Percentiles rank a stretch among this genome's conserved stretches.
phyloP scores from a whole-genome alignment of 1,140 invertebrate genomes.

The Daktulosphaira vitifoliae region DNA sequence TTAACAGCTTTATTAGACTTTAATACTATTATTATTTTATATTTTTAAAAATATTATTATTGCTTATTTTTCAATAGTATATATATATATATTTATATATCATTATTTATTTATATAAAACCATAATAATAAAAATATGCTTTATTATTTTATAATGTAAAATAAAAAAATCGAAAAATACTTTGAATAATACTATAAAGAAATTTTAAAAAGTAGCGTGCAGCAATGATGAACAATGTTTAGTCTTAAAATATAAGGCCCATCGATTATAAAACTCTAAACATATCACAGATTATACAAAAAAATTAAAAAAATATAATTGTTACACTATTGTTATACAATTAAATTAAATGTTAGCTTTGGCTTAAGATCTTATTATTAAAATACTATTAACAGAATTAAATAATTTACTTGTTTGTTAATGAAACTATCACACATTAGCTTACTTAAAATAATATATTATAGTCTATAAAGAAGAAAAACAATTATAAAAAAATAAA shows the following conservation, averaged over 20 bases:
- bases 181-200: background rate
- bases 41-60: slow-evolving; percentile 16
- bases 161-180: background rate
- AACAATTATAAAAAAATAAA: slow-evolving; percentile 16
- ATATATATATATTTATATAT: slow-evolving; percentile 2
- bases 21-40: slow-evolving; percentile 4
- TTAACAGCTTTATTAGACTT: slow-evolving; percentile 15
- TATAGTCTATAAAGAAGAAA: slow-evolving; percentile 11
- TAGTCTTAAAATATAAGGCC: slow-evolving; percentile 23
- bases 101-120: slow-evolving; percentile 14
- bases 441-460: slow-evolving; percentile 5
- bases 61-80: slow-evolving; percentile 3
- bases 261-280: slow-evolving; percentile 10
- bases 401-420: slow-evolving; percentile 12
- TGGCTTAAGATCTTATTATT: slow-evolving; percentile 14
- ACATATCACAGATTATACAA: slow-evolving; percentile 32
- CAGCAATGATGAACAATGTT: background rate
- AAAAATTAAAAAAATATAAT: too few relatives aligned
- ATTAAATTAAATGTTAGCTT: slow-evolving; percentile 27
- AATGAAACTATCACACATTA: slow-evolving; percentile 29
- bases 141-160: slow-evolving; percentile 19
- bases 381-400: background rate
- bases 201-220: background rate
- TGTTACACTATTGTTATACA: background rate
- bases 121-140: slow-evolving; percentile 18